A percentile compares a stretch with the other conserved stretches of the same genome.
Evolutionary conservation across 2,113 vertebrate species (phyloP).

Genomic region (Rhea pennata): DNA sequence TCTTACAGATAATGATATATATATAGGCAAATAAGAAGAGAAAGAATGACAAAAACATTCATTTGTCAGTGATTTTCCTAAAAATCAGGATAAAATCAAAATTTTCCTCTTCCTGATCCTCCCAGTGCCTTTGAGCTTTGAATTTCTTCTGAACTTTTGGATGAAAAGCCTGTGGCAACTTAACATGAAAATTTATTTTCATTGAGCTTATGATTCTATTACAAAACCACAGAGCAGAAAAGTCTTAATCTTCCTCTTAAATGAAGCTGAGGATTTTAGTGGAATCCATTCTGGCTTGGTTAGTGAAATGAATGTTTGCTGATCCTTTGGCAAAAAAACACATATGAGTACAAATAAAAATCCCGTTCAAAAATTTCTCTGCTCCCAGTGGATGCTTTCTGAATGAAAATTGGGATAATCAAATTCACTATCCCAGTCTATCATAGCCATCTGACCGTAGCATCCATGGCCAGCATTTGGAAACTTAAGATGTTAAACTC

Average conservation of each 20-base stretch:
- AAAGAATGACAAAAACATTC: background rate
- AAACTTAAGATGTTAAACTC: background rate
- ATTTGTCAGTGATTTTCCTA: background rate
- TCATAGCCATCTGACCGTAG: background rate
- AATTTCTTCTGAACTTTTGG: background rate
- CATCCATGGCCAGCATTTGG: background rate
- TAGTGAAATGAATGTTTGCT: background rate
- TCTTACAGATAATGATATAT: background rate
- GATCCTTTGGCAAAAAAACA: background rate
- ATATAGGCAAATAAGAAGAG: background rate
- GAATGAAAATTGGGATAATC: background rate
- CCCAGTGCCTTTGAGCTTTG: background rate
- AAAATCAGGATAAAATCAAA: accelerated
- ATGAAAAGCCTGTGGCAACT: background rate
- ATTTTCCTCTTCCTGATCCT: background rate
- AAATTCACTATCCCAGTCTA: accelerated
- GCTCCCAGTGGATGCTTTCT: background rate
- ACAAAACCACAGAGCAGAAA: background rate
- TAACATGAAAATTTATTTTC: background rate
- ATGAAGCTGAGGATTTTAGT: background rate
- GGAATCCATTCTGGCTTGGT: background rate
- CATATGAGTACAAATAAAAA: background rate
- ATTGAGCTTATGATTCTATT: background rate
- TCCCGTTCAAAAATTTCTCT: background rate
- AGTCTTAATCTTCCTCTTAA: background rate